These are phyloP conservation scores for Tiliqua scincoides DNA, from an alignment of 2,113 vertebrate genomes.

Conservation along the genomic window DNA sequence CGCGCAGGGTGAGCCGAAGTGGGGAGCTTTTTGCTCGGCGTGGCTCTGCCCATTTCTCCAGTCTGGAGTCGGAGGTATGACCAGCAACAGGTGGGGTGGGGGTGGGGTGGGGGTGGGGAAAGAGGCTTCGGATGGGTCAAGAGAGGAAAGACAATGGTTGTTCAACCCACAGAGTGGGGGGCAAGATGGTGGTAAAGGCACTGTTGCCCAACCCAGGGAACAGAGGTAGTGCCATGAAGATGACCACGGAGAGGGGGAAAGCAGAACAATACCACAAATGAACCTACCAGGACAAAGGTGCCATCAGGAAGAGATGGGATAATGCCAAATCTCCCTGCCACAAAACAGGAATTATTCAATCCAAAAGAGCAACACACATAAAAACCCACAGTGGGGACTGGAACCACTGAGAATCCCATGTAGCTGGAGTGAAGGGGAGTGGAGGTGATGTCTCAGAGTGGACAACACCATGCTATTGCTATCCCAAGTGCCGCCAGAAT, in stretches of 20 bases:
- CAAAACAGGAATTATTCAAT: slow-evolving; percentile 5
- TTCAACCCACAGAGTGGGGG: slow-evolving; percentile 1
- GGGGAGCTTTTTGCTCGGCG: slow-evolving; percentile 88
- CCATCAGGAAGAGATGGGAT: not conserved
- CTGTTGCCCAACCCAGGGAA: slow-evolving; percentile 1
- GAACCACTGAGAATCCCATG: not conserved
- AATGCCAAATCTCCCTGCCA: slow-evolving; percentile 7
- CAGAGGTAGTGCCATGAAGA: not conserved
- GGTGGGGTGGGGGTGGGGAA: not conserved
- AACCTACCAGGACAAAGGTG: slow-evolving; percentile 21
- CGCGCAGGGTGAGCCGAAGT: slow-evolving; percentile 72
- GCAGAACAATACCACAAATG: slow-evolving; percentile 10
- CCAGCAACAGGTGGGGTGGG: slow-evolving; percentile 48
- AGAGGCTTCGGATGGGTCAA: not conserved
- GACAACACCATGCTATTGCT: slow-evolving; percentile 17
- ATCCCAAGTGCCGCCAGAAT: slow-evolving; percentile 40
- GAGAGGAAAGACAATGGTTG: not conserved
- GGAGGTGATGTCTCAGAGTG: not conserved
- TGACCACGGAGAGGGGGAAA: not conserved
- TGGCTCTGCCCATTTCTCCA: slow-evolving; percentile 93
- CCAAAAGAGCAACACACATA: slow-evolving; percentile 14
- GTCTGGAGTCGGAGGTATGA: slow-evolving; percentile 95
- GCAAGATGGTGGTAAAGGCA: slow-evolving; percentile 7
- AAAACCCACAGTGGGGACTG: slow-evolving; percentile 1
- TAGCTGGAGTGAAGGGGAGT: not conserved